Evolutionary conservation across 2,113 vertebrate genomes (phyloP).

Genomic region (Tachysurus fulvidraco): DNA sequence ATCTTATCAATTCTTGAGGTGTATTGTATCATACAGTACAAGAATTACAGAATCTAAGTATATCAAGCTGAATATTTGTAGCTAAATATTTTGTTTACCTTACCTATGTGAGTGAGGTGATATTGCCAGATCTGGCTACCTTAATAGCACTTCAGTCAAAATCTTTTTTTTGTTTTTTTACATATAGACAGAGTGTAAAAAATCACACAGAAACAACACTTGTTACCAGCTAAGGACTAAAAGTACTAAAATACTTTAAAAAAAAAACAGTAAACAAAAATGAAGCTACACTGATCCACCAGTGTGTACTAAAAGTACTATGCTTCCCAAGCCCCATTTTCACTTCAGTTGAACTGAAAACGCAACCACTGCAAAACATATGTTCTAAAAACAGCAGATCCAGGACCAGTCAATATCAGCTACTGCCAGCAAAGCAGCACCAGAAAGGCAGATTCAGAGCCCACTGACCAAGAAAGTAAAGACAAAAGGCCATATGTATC

Average conservation of each 20-base stretch:
- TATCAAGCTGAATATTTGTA: neutral
- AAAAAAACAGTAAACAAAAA: conserved; percentile 11
- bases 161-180: neutral
- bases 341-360: conserved; percentile 19
- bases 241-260: neutral
- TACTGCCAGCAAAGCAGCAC: conserved; percentile 27
- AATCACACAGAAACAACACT: neutral
- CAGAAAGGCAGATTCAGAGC: conserved; percentile 9
- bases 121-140: neutral
- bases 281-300: neutral
- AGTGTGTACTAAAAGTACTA: neutral
- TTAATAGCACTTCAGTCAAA: neutral
- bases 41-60: neutral
- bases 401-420: conserved; percentile 12
- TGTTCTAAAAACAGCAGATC: neutral
- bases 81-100: neutral
- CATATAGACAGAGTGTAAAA: neutral
- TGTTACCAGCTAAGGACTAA: too few species aligned
- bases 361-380: neutral
- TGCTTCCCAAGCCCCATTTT: conserved; percentile 8
- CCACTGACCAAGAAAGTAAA: neutral
- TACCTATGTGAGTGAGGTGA: neutral
- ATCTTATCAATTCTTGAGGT: neutral
- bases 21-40: neutral
- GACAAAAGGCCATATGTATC: neutral